phyloP scores from a whole-genome alignment of 2,888 invertebrate species.

The Aleiodes leptofemur region DNA sequence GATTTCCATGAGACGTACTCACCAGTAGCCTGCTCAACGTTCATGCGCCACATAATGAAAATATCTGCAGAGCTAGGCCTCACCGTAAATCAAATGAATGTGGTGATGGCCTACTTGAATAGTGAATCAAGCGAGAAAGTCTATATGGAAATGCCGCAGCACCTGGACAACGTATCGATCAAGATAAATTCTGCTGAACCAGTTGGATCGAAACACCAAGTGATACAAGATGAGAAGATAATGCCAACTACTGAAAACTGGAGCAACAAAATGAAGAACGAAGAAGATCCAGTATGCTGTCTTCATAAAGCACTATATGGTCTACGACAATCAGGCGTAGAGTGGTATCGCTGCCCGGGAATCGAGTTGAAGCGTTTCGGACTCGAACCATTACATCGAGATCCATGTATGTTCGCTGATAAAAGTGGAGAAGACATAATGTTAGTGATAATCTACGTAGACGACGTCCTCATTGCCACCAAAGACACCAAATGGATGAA shows the following conservation, averaged over 20 bases:
- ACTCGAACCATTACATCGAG: constrained; percentile 26
- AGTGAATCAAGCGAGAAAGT: constrained; percentile 47
- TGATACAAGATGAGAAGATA: constrained; percentile 3
- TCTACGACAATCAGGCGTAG: constrained; percentile 40
- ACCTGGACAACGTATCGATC: constrained; percentile 26
- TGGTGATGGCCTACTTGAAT: constrained; percentile 48
- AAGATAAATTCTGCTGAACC: constrained; percentile 18
- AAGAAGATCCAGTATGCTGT: constrained; percentile 36
- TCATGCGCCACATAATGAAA: background rate
- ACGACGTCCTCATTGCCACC: background rate
- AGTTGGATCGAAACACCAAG: constrained; percentile 8
- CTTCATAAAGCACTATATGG: constrained; percentile 47
- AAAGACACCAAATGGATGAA: background rate
- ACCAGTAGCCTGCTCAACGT: background rate
- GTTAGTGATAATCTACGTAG: background rate
- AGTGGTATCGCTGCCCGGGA: constrained; percentile 38
- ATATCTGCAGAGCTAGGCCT: constrained; percentile 2
- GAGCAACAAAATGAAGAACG: constrained; percentile 18
- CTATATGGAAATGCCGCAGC: constrained; percentile 50
- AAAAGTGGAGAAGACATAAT: background rate
- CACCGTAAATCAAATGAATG: constrained; percentile 43
- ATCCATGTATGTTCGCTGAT: constrained; percentile 40
- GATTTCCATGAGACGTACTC: constrained; percentile 34
- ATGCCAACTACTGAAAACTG: constrained; percentile 37
- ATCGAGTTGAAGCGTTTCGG: constrained; percentile 23